These are phyloP conservation scores for Oncorhynchus nerka DNA, from an alignment of 2,113 vertebrate genomes.

Conservation along the genomic window DNA sequence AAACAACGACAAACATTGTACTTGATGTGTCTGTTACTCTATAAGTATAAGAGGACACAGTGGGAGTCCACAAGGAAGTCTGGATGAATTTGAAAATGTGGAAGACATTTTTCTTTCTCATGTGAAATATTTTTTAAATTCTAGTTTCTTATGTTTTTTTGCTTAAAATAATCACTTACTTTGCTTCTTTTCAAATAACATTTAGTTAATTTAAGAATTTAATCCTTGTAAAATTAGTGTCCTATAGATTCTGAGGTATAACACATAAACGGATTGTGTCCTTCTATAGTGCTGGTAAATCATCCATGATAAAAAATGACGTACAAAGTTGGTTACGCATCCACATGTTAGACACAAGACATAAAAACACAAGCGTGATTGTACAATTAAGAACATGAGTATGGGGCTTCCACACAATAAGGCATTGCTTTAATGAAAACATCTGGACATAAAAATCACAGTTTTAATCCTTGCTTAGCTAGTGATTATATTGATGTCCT, in stretches of 20 bases:
- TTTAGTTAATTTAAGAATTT: background rate
- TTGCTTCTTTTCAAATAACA: background rate
- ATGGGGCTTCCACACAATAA: conserved; percentile 58
- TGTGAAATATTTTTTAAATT: background rate
- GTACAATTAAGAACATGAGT: conserved; percentile 43
- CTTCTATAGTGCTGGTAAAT: background rate
- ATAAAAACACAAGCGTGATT: conserved; percentile 23
- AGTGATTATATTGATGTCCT: conserved; percentile 25
- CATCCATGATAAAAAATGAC: background rate
- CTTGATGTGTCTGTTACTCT: no score
- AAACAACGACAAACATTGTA: no score
- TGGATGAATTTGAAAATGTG: background rate
- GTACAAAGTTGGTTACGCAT: background rate
- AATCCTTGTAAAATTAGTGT: background rate
- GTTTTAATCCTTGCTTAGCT: conserved; percentile 55
- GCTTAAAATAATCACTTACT: background rate
- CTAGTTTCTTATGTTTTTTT: background rate
- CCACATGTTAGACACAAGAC: conserved; percentile 28
- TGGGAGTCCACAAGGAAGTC: background rate
- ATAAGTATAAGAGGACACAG: background rate
- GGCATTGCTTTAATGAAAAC: conserved; percentile 68
- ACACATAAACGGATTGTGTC: no score
- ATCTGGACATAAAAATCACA: conserved; percentile 59
- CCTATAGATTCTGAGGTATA: background rate
- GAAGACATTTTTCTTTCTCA: background rate